Base-by-base conservation (phyloP, 2,888 invertebrate species). In the Agrochola litura region DNA sequence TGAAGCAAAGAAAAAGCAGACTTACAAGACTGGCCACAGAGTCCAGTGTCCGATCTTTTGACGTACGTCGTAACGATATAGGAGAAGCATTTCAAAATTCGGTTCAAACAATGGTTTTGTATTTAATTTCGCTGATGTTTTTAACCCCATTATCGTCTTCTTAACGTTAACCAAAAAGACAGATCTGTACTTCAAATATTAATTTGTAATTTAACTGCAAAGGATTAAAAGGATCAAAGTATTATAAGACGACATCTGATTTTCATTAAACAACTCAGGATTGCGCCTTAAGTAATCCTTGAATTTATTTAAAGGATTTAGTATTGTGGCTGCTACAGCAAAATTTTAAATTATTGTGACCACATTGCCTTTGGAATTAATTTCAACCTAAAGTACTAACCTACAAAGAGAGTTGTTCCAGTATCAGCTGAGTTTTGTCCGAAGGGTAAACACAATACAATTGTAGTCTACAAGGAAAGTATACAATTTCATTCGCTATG, bases 191-290 rank as follows among this genome's bases (percentile, higher is more conserved):
- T 81, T 56, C 30, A 70, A 69, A 70, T 52, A 70, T 73, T 43
- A 73, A 70, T 70, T 73, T n/a, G 37, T 49, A 61, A 77, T 78
- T 81, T 46, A 73, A 78, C 52, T 72, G 74, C 43, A 73, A 63
- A 81, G 70, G 54, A 67, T 83, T 76, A 58, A 81, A 81, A 58
- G 73, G 78, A 78, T 79, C 56, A 76, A 74, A 72, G 73, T 77
- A 77, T 85, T 71, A 79, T 71, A 68, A 78, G 69, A 67, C 54
- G 65, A 68, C 82, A 84, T 82, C 82, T 67, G 84, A 85, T 56
- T 84, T 73, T 78, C 82, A 84, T 86, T 86, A 77, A 79, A 46
- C 65, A 64, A 70, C 19, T 77, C 76, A 61, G 56, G 37, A 63
- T 73, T 73, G 61, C 19, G 58, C 58, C 43, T 79, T 65, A 54